A percentile compares a stretch with the other conserved stretches of the same genome.
Conservation (phyloP, 1,140 invertebrate genomes). For the Polypedilum vanderplanki region DNA sequence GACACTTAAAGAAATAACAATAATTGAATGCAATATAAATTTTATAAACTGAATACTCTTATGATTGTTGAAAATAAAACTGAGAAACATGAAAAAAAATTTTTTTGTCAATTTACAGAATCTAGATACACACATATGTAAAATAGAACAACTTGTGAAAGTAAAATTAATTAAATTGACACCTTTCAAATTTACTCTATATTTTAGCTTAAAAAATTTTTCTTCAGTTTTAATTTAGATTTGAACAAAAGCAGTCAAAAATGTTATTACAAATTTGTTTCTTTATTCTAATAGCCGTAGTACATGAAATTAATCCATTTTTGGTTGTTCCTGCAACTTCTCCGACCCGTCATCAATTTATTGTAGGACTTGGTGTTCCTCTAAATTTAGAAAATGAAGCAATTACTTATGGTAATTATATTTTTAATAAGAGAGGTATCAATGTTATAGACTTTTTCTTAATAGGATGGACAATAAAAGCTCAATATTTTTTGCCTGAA, state of each 20-base stretch:
- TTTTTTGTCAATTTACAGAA: not conserved
- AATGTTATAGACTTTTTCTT: constrained; percentile 32
- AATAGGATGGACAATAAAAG: constrained; percentile 58
- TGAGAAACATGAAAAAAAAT: not conserved
- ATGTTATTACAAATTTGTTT: not conserved
- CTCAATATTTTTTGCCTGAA: constrained; percentile 51
- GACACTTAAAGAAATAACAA: not conserved
- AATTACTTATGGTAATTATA: constrained; percentile 43
- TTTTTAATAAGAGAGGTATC: no score
- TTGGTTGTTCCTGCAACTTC: not conserved
- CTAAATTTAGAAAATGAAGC: constrained; percentile 54
- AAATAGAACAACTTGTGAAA: not conserved
- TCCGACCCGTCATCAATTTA: constrained; percentile 46
- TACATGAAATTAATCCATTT: not conserved
- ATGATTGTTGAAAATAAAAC: constrained; percentile 5
- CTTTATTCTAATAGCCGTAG: not conserved
- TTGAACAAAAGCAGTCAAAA: not conserved
- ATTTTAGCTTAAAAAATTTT: not conserved
- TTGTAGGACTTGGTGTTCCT: constrained; percentile 58
- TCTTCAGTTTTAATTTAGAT: not conserved
- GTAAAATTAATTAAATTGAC: not conserved
- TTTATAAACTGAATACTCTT: not conserved
- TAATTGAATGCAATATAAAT: no score
- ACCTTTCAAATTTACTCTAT: not conserved
- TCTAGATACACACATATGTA: not conserved